Percentiles rank a stretch among this genome's conserved stretches.
Conservation (phyloP, 2,113 vertebrate genomes). For the Mesembrinibis cayennensis region DNA sequence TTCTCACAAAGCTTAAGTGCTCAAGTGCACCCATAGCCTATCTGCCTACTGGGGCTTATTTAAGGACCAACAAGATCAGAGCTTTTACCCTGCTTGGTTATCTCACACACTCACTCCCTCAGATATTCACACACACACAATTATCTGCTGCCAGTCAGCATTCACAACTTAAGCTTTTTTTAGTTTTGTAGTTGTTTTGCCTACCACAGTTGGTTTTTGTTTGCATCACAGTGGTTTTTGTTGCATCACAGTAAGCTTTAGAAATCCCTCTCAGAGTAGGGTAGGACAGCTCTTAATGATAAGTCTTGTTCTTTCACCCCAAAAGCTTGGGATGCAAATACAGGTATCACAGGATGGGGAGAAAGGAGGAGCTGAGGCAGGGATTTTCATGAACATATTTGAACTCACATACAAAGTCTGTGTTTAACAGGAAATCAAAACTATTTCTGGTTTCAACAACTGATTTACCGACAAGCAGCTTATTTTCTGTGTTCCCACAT, state of each 20-base stretch:
- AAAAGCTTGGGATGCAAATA: not conserved
- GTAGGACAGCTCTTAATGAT: not conserved
- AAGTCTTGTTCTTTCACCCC: not conserved
- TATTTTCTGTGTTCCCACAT: not conserved
- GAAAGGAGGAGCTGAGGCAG: not conserved
- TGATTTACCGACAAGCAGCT: not conserved
- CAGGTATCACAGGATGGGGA: not conserved
- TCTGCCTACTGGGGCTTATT: not conserved
- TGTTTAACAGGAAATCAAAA: not conserved
- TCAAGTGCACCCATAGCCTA: not conserved
- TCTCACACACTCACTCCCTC: not conserved
- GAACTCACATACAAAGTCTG: not conserved
- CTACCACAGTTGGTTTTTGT: not conserved
- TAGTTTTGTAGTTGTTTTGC: not conserved
- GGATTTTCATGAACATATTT: not conserved
- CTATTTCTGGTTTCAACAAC: not conserved
- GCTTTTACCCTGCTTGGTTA: not conserved
- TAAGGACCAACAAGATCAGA: not conserved
- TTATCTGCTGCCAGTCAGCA: not conserved
- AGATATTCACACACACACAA: not conserved
- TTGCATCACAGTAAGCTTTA: not conserved
- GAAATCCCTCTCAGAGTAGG: not conserved
- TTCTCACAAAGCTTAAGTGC: not conserved
- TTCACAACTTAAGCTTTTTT: not conserved
- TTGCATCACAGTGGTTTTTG: not conserved